phyloP scores from a whole-genome alignment of 2,888 invertebrate species.

The Drosophila anomalipes region DNA sequence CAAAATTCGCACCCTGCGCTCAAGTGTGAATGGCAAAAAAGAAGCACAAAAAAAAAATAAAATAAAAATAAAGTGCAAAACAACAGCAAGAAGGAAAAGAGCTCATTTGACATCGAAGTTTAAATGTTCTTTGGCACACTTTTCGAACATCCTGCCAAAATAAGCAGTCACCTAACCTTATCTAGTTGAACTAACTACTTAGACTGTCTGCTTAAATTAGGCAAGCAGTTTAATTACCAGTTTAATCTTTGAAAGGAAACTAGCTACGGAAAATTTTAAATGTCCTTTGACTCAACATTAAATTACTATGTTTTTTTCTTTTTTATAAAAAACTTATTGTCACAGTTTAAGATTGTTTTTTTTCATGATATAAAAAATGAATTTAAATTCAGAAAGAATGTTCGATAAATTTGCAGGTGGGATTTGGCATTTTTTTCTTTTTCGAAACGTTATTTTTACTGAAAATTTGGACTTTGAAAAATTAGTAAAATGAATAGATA shows the following conservation, averaged over 20 bases:
- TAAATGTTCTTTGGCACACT: constrained; percentile 15
- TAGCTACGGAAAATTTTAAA: neutral
- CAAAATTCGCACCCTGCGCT: constrained; percentile 81
- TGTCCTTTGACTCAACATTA: neutral
- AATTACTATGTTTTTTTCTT: neutral
- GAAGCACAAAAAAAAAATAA: constrained; percentile 19
- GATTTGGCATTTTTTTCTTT: neutral
- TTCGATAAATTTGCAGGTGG: neutral
- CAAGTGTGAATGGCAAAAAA: constrained; percentile 56
- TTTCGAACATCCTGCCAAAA: neutral
- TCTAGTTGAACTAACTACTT: neutral
- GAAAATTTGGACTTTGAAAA: neutral
- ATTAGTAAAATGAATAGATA: neutral
- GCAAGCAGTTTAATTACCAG: neutral
- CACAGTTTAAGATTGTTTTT: neutral
- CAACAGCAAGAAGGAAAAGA: constrained; percentile 1
- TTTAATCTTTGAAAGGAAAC: neutral
- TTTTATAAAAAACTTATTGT: no score
- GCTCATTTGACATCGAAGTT: neutral
- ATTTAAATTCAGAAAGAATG: neutral
- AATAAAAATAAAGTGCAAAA: constrained; percentile 19
- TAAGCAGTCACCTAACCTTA: neutral
- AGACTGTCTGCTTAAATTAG: neutral
- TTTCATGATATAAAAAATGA: neutral
- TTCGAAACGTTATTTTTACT: neutral